A percentile compares a stretch with the other conserved stretches of the same genome.
Evolutionary conservation across 2,797 vertebrate species (phyloP).

Genomic region (Esox lucius): DNA sequence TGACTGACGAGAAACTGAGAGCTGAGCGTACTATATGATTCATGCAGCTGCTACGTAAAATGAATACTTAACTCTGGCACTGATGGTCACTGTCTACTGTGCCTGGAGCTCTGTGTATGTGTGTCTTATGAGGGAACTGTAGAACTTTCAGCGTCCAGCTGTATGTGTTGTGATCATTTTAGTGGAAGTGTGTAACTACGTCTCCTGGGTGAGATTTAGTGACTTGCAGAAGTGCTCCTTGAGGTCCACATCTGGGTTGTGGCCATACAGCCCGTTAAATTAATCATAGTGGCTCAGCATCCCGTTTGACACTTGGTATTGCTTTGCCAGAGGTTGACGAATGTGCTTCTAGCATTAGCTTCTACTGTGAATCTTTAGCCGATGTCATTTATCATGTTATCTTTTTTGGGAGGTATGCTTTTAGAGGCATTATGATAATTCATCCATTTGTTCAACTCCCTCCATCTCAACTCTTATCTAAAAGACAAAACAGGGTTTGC

Average conservation of each 20-base stretch:
- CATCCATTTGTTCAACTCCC: not conserved
- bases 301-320: not conserved
- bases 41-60: not conserved
- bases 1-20: not conserved
- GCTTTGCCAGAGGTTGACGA: not conserved
- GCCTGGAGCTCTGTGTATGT: not conserved
- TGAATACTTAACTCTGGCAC: not conserved
- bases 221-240: not conserved
- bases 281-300: not conserved
- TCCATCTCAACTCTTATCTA: not conserved
- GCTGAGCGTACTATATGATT: not conserved
- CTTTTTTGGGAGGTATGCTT: not conserved
- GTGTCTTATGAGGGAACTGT: not conserved
- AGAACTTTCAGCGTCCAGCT: not conserved
- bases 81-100: not conserved
- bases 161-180: not conserved
- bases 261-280: not conserved
- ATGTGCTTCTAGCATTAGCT: not conserved
- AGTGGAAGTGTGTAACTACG: not conserved
- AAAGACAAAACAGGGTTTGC: not conserved
- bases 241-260: not conserved
- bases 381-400: not conserved
- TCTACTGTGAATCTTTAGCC: not conserved
- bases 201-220: not conserved
- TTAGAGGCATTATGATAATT: conserved; percentile 1